These are phyloP conservation scores for Drosophila rufa DNA, from an alignment of 1,140 invertebrate genomes.

Conservation along the genomic window DNA sequence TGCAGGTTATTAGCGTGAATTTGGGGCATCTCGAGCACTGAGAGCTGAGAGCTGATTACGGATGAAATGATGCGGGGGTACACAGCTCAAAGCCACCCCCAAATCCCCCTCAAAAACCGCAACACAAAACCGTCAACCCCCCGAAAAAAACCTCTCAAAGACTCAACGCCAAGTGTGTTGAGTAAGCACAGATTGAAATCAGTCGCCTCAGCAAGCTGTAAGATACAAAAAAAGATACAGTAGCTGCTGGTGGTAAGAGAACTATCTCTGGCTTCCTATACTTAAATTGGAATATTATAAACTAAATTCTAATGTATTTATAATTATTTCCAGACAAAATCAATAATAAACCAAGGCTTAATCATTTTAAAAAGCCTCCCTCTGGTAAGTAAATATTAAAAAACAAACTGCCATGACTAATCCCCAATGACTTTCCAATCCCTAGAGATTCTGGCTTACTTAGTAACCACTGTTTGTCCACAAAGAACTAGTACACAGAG, in stretches of 20 bases:
- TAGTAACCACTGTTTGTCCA: slow-evolving; percentile 1
- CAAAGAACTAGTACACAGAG: slow-evolving; percentile 18
- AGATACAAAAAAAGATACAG: slow-evolving; percentile 12
- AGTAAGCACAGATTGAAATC: slow-evolving; percentile 54
- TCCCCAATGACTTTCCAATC: background rate
- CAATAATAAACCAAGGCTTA: no score
- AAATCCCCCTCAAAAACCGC: background rate
- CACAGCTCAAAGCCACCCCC: slow-evolving; percentile 1
- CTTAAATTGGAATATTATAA: background rate
- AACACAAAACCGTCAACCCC: slow-evolving; percentile 13
- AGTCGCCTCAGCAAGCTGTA: slow-evolving; percentile 32
- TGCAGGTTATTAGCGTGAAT: slow-evolving; percentile 52
- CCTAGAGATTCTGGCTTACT: background rate
- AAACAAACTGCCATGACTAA: background rate
- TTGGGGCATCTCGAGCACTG: slow-evolving; percentile 47
- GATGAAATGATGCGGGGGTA: slow-evolving; percentile 29
- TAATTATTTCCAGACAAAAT: background rate
- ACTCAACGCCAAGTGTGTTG: slow-evolving; percentile 45
- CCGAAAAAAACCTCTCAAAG: slow-evolving; percentile 10
- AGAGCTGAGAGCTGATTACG: slow-evolving; percentile 46
- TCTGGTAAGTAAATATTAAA: background rate
- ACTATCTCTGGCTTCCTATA: background rate
- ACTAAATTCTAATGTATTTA: background rate
- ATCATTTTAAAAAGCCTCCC: background rate
- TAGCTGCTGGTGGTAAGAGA: background rate